Percentiles rank a stretch among this genome's conserved stretches.
phyloP scores from a whole-genome alignment of 2,888 invertebrate genomes.

The Protophormia terraenovae region DNA sequence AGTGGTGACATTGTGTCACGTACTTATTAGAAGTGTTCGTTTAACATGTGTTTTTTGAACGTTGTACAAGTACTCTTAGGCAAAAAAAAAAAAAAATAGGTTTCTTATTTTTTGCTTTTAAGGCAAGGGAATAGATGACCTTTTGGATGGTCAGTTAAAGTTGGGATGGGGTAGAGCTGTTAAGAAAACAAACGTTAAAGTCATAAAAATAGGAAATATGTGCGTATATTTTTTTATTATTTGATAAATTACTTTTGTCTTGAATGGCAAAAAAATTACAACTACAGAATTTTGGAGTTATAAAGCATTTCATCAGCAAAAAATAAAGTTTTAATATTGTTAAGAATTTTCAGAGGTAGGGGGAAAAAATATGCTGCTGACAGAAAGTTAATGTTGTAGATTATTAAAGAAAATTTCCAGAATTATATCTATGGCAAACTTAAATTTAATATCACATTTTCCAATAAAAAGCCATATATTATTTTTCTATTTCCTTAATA shows the following conservation, averaged over 20 bases:
- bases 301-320: not conserved
- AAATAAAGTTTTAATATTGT: not conserved
- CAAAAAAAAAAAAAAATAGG: not conserved
- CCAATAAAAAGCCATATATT: too few relatives aligned
- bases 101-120: not conserved
- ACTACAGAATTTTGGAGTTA: not conserved
- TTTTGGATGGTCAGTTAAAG: not conserved
- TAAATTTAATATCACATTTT: too few relatives aligned
- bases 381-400: not conserved
- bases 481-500: not conserved
- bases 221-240: conserved; percentile 2
- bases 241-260: conserved; percentile 41
- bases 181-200: not conserved
- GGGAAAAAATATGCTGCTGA: not conserved
- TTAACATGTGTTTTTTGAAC: conserved; percentile 55
- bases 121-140: not conserved
- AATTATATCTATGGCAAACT: not conserved
- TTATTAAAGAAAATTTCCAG: not conserved
- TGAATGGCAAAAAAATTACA: not conserved
- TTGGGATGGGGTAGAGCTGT: not conserved
- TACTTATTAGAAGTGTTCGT: conserved; percentile 51
- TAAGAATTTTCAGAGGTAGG: not conserved
- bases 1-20: conserved; percentile 35
- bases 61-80: not conserved
- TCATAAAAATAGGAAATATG: conserved; percentile 11